A percentile compares a stretch with the other conserved stretches of the same genome.
These are phyloP conservation scores for Labeo calbasu DNA, from an alignment of 2,797 vertebrate species.

Conservation along the genomic window DNA sequence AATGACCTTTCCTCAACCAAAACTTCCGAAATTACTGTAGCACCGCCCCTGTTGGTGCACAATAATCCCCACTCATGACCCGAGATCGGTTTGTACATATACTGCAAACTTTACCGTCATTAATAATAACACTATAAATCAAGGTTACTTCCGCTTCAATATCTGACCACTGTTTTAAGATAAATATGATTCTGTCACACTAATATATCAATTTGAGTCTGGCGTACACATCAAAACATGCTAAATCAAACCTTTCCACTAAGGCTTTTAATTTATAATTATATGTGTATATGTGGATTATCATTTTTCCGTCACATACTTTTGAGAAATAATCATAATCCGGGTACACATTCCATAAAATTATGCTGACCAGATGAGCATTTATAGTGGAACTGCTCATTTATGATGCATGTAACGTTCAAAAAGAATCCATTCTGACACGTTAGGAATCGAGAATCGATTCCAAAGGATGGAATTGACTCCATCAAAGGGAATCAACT, in stretches of 20 bases:
- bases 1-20: constrained; percentile 21
- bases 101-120: neutral
- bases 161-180: neutral
- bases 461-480: neutral
- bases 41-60: constrained; percentile 2
- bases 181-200: neutral
- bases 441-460: neutral
- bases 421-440: neutral
- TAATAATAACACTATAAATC: too few species aligned
- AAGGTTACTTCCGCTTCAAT: neutral
- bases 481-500: neutral
- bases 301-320: neutral
- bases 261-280: neutral
- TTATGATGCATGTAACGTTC: neutral
- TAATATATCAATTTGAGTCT: neutral
- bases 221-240: neutral
- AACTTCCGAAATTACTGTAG: constrained; percentile 46
- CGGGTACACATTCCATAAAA: neutral
- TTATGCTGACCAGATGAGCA: neutral
- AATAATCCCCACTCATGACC: neutral
- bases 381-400: neutral
- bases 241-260: neutral
- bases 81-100: neutral
- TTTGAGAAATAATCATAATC: neutral
- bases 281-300: neutral